Conservation (phyloP, 2,113 vertebrate genomes). For the Varanus komodoensis region DNA sequence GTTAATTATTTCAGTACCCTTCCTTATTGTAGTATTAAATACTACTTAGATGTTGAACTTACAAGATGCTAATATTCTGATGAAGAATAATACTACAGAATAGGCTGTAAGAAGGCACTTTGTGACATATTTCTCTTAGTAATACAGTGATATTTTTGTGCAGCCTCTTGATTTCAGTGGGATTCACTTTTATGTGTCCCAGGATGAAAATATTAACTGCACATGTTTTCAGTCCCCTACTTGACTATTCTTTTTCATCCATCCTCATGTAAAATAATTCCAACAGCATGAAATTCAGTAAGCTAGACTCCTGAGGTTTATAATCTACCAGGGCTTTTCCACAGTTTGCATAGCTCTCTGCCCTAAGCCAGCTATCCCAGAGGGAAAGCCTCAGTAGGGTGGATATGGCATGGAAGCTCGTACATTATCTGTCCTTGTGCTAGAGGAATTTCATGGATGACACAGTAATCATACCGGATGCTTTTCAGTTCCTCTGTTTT, state of each 20-base stretch:
- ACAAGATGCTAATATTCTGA: conserved; percentile 10
- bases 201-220: conserved; percentile 13
- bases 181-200: neutral
- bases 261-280: conserved; percentile 1
- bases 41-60: conserved; percentile 29
- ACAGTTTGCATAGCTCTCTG: neutral
- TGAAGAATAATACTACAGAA: conserved; percentile 24
- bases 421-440: neutral
- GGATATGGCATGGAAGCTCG: neutral
- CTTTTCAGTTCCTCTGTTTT: neutral
- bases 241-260: neutral
- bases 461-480: neutral
- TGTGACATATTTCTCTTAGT: neutral
- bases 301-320: neutral
- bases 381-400: neutral
- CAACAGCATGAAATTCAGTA: neutral
- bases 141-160: neutral
- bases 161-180: neutral
- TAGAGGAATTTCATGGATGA: neutral
- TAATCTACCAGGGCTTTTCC: neutral
- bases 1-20: conserved; percentile 32
- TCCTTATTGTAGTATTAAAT: conserved; percentile 12
- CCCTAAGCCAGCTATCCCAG: neutral
- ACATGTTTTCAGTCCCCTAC: neutral
- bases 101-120: conserved; percentile 5